Percentiles rank a stretch among this genome's conserved stretches.
Evolutionary conservation across 1,140 invertebrate genomes (phyloP).

Genomic region (Drosophila truncata): DNA sequence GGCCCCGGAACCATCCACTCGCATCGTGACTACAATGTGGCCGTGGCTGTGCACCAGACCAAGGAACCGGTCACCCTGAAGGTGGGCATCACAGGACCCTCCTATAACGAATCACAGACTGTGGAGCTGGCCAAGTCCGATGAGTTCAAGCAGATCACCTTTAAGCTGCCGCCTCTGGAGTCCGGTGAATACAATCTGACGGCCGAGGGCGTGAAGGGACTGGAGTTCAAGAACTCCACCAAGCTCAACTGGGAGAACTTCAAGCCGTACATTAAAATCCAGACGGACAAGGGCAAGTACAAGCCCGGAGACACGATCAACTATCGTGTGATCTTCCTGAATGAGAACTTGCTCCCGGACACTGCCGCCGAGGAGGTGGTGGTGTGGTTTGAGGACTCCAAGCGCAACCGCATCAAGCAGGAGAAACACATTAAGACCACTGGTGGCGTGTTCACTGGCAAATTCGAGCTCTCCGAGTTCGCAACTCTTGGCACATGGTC

Average conservation of each 20-base stretch:
- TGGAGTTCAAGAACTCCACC: slow-evolving; percentile 97
- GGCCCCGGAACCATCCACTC: slow-evolving; percentile 93
- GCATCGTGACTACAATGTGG: slow-evolving; percentile 93
- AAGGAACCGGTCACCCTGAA: slow-evolving; percentile 88
- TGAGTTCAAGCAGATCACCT: slow-evolving; percentile 89
- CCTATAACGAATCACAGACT: slow-evolving; percentile 89
- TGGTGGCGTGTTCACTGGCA: slow-evolving; percentile 89
- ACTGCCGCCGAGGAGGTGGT: slow-evolving; percentile 90
- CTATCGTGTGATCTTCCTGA: slow-evolving; percentile 94
- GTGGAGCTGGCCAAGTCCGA: slow-evolving; percentile 88
- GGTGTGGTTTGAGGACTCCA: slow-evolving; percentile 71
- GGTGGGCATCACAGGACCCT: slow-evolving; percentile 90
- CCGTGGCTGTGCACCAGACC: slow-evolving; percentile 89
- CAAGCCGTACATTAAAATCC: slow-evolving; percentile 90
- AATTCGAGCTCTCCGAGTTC: slow-evolving; percentile 92
- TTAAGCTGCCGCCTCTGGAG: slow-evolving; percentile 91
- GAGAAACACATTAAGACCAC: slow-evolving; percentile 90
- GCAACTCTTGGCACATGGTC: slow-evolving; percentile 96
- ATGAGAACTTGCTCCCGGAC: slow-evolving; percentile 90
- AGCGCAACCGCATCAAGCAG: slow-evolving; percentile 88
- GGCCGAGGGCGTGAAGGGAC: slow-evolving; percentile 90
- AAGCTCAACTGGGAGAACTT: slow-evolving; percentile 94
- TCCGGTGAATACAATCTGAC: slow-evolving; percentile 92
- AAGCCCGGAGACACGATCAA: slow-evolving; percentile 94
- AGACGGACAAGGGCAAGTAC: slow-evolving; percentile 97